phyloP scores from a whole-genome alignment of 2,113 vertebrate genomes.

The Polypterus senegalus region DNA sequence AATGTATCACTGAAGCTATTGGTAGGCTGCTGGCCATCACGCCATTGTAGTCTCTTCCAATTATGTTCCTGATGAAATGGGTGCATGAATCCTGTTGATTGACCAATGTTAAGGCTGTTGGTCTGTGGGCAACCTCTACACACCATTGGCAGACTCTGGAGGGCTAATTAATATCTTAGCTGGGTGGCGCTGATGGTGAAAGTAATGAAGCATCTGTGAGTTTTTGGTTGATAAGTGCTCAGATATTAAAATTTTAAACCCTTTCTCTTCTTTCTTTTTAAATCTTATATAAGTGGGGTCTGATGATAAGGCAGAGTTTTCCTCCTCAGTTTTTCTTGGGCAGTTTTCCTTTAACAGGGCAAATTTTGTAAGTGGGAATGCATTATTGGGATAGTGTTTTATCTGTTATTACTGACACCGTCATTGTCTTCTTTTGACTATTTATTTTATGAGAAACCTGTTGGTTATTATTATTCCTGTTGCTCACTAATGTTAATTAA shows the following conservation, averaged over 20 bases:
- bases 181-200: constrained; percentile 61
- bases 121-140: constrained; percentile 69
- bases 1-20: constrained; percentile 87
- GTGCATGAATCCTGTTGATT: constrained; percentile 72
- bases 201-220: constrained; percentile 70
- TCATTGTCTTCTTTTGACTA: too few relatives aligned
- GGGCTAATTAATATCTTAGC: constrained; percentile 43
- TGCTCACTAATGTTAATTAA: too few relatives aligned
- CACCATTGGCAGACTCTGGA: constrained; percentile 47
- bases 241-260: constrained; percentile 75
- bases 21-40: constrained; percentile 77
- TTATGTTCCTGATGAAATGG: constrained; percentile 85
- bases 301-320: too few relatives aligned
- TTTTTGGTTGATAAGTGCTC: constrained; percentile 64
- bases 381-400: too few relatives aligned
- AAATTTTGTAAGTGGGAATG: too few relatives aligned
- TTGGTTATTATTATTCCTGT: too few relatives aligned
- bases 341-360: too few relatives aligned
- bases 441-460: too few relatives aligned
- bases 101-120: constrained; percentile 38
- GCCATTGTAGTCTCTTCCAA: constrained; percentile 87
- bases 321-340: too few relatives aligned
- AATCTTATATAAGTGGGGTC: too few relatives aligned
- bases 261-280: constrained; percentile 57
- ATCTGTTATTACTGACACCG: too few relatives aligned